Conservation (phyloP, 37 sponge, comb jelly and placozoan species). For the Beroe forskalii region DNA sequence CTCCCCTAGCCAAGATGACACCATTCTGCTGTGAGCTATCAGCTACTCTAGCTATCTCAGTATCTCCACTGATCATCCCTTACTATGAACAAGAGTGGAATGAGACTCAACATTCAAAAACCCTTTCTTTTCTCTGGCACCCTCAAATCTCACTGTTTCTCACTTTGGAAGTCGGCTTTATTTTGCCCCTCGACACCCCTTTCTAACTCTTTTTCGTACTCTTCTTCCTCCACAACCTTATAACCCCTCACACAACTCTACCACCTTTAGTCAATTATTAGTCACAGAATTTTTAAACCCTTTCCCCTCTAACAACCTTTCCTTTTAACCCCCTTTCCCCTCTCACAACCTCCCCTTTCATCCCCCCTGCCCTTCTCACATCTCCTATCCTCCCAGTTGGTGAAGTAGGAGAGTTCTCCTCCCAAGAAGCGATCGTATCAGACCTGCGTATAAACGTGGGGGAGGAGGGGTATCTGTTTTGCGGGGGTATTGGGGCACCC, state of each 20-base stretch:
- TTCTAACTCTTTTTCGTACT: not conserved
- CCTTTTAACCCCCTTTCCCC: not conserved
- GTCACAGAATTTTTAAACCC: not conserved
- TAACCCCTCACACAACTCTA: not conserved
- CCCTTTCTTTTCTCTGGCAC: too few species aligned
- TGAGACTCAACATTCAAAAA: too few species aligned
- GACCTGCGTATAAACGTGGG: slow-evolving; percentile 24
- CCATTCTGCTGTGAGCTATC: too few species aligned
- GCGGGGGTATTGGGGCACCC: slow-evolving; percentile 11
- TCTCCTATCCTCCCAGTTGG: slow-evolving; percentile 52
- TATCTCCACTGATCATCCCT: too few species aligned
- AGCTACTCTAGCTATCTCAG: too few species aligned
- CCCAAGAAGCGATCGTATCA: slow-evolving; percentile 28
- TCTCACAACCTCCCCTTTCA: not conserved
- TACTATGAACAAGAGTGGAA: too few species aligned
- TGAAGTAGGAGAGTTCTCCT: slow-evolving; percentile 30
- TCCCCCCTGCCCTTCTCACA: not conserved
- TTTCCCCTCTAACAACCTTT: not conserved
- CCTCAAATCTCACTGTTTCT: too few species aligned
- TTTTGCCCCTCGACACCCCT: not conserved
- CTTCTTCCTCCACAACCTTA: not conserved
- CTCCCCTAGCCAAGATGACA: too few species aligned
- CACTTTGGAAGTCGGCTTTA: too few species aligned
- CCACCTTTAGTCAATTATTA: not conserved
- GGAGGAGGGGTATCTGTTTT: slow-evolving; percentile 52